A percentile compares a stretch with the other conserved stretches of the same genome.
These are phyloP conservation scores for Stomatorhinus ivindoensis DNA, from an alignment of 2,113 vertebrate species.

Conservation along the genomic window DNA sequence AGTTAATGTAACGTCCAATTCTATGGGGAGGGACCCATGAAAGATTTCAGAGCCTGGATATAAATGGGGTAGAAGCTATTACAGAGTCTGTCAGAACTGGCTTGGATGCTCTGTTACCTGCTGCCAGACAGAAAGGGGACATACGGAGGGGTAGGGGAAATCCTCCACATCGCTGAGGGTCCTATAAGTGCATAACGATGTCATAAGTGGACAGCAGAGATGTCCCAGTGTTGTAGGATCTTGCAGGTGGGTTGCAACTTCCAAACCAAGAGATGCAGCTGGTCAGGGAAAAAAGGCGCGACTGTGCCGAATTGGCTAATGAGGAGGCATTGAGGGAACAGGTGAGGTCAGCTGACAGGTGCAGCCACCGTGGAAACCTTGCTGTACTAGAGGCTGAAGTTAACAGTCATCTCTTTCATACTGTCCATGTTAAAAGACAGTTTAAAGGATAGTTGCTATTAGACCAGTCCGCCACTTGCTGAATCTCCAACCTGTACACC, in stretches of 20 bases:
- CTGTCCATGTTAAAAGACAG: neutral
- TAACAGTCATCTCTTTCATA: neutral
- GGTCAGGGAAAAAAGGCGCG: neutral
- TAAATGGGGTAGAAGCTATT: too few species aligned
- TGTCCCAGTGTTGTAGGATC: neutral
- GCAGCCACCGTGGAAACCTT: neutral
- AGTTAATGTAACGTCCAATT: neutral
- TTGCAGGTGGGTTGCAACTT: neutral
- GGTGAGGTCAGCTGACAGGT: neutral
- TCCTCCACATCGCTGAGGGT: neutral
- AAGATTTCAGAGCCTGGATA: neutral
- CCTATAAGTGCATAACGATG: neutral
- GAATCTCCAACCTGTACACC: neutral
- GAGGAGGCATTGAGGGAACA: neutral
- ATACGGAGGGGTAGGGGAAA: too few species aligned
- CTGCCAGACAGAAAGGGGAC: too few species aligned
- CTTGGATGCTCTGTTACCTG: too few species aligned
- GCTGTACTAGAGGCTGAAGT: neutral
- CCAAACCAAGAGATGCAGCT: neutral
- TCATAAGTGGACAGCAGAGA: neutral
- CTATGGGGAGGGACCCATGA: too few species aligned
- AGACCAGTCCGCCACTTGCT: neutral
- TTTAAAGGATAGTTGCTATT: neutral
- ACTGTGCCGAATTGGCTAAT: neutral
- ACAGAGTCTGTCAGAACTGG: too few species aligned